phyloP scores from a whole-genome alignment of 2,888 invertebrate species.

The Pasiphila rectangulata region DNA sequence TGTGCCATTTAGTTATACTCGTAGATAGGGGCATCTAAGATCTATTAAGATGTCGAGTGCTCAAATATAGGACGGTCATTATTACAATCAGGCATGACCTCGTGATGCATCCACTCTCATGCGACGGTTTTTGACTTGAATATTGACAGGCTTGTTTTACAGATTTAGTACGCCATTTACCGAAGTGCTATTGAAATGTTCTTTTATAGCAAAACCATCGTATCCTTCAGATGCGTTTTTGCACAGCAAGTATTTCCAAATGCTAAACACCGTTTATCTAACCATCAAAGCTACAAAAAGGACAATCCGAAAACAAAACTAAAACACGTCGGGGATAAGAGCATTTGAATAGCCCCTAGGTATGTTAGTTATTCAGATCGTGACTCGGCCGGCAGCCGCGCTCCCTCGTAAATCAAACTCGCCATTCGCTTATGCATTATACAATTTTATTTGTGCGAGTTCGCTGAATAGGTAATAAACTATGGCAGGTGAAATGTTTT shows the following conservation, averaged over 20 bases:
- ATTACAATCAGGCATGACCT: too few species aligned
- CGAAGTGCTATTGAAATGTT: too few species aligned
- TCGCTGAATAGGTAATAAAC: slow-evolving; percentile 80
- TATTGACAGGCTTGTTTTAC: too few species aligned
- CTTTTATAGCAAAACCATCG: too few species aligned
- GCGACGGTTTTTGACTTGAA: too few species aligned
- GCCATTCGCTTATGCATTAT: slow-evolving; percentile 81
- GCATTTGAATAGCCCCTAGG: slow-evolving; percentile 64
- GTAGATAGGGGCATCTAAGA: too few species aligned
- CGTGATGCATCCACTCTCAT: too few species aligned
- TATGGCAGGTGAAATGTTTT: slow-evolving; percentile 75
- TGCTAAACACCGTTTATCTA: slow-evolving; percentile 15
- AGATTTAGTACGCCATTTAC: too few species aligned
- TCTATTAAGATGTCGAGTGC: too few species aligned
- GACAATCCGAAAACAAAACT: slow-evolving; percentile 38
- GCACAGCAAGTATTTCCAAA: not conserved
- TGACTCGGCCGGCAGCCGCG: slow-evolving; percentile 56
- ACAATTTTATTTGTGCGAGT: slow-evolving; percentile 81
- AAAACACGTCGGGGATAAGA: slow-evolving; percentile 44
- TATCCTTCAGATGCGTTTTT: not conserved
- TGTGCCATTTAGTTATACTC: too few species aligned
- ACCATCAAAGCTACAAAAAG: slow-evolving; percentile 21
- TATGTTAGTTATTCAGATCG: slow-evolving; percentile 77
- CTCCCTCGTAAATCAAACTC: slow-evolving; percentile 78
- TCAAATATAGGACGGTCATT: too few species aligned